phyloP scores from a whole-genome alignment of 2,113 vertebrate genomes.

The Petromus typicus region DNA sequence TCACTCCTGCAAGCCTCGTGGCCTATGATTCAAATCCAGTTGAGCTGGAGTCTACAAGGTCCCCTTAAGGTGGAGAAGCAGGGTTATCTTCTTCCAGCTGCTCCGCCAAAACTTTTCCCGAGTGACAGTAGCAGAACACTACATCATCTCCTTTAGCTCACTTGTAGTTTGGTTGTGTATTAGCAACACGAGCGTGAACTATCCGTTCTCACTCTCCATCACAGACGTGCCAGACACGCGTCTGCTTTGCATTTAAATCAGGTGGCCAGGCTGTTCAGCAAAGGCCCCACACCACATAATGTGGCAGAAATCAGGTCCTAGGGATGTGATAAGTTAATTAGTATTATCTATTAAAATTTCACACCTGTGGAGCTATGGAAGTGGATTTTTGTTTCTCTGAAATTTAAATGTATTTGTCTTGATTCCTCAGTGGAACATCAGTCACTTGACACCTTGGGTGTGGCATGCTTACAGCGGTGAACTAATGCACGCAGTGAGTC shows the following conservation, averaged over 20 bases:
- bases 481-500: not conserved
- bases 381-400: conserved; percentile 29
- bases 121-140: conserved; percentile 9
- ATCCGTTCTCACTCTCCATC: conserved; percentile 50
- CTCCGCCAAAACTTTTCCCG: not conserved
- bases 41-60: not conserved
- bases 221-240: not conserved
- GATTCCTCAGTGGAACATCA: conserved; percentile 35
- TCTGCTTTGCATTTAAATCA: conserved; percentile 62
- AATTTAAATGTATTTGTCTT: conserved; percentile 56
- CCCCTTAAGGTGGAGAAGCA: not conserved
- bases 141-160: conserved; percentile 21
- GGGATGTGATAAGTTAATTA: conserved; percentile 69
- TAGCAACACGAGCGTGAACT: conserved; percentile 27
- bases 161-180: conserved; percentile 38
- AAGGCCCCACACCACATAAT: not conserved
- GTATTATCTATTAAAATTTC: conserved; percentile 71
- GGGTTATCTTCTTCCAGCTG: not conserved
- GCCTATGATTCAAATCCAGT: not conserved
- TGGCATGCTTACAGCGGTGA: not conserved
- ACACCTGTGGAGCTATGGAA: conserved; percentile 41
- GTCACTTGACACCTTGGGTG: conserved; percentile 10
- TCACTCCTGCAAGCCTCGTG: not conserved
- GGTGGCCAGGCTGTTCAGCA: conserved; percentile 57
- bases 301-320: conserved; percentile 42